Percentiles rank a stretch among this genome's conserved stretches.
These are phyloP conservation scores for Chirona hameri DNA, from an alignment of 2,888 invertebrate genomes.

Conservation along the genomic window DNA sequence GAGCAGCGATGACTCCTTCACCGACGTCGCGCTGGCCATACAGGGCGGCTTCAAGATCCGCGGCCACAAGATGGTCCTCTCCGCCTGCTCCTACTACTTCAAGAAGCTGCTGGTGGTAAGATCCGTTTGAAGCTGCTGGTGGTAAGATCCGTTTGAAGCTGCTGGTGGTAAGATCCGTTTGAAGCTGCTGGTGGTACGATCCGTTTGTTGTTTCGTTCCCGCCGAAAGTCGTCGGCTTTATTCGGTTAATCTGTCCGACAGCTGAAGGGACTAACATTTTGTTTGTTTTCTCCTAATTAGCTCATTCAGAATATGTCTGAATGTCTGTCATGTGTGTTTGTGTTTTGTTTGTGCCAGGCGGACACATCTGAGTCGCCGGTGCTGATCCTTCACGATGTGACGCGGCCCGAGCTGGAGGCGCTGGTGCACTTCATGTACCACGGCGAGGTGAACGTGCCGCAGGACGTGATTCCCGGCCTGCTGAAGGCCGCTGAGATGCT, in stretches of 20 bases:
- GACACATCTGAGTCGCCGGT: not conserved
- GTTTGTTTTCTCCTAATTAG: constrained; percentile 38
- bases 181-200: no score
- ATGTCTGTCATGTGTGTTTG: no score
- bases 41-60: not conserved
- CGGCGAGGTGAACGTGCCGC: constrained; percentile 28
- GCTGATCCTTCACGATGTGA: constrained; percentile 45
- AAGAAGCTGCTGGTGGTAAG: constrained; percentile 9
- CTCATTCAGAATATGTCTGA: not conserved
- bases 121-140: no score
- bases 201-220: no score
- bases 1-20: constrained; percentile 7
- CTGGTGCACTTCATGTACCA: constrained; percentile 28
- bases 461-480: constrained; percentile 13
- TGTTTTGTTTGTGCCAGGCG: not conserved
- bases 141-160: no score
- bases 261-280: no score
- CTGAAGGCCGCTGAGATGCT: constrained; percentile 22
- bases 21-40: not conserved
- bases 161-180: no score
- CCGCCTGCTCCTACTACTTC: constrained; percentile 12
- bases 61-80: not conserved
- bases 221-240: no score
- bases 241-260: no score
- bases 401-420: constrained; percentile 42